phyloP scores from a whole-genome alignment of 2,113 vertebrate species.

The Stomatorhinus ivindoensis region DNA sequence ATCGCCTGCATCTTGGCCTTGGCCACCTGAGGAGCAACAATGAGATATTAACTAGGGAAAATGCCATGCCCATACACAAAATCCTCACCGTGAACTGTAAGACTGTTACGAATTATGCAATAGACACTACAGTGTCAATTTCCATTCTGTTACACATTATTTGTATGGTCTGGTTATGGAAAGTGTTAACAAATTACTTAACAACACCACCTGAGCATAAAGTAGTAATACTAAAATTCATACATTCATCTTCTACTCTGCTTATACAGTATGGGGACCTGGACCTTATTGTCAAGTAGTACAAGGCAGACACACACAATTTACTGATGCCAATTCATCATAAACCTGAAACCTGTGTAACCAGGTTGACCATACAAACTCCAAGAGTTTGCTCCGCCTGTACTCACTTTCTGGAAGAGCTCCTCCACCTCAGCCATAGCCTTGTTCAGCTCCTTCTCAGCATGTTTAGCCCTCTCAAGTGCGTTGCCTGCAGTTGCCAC shows the following conservation, averaged over 20 bases:
- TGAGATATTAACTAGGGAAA: neutral
- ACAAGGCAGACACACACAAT: neutral
- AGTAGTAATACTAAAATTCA: neutral
- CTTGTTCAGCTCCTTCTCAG: slow-evolving; percentile 74
- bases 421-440: slow-evolving; percentile 74
- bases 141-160: neutral
- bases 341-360: neutral
- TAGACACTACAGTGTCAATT: neutral
- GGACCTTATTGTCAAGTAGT: neutral
- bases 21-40: slow-evolving; percentile 60
- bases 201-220: neutral
- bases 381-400: neutral
- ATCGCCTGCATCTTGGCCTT: slow-evolving; percentile 79
- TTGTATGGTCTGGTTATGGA: neutral
- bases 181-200: neutral
- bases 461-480: slow-evolving; percentile 71
- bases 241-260: neutral
- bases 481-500: slow-evolving; percentile 73
- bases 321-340: neutral
- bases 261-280: neutral
- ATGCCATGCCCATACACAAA: neutral
- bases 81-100: neutral
- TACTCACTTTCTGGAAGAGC: slow-evolving; percentile 68
- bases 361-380: neutral
- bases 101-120: neutral